Evolutionary conservation across 92 coral and sea anemone species (phyloP).

Genomic region (Heteractis magnifica): DNA sequence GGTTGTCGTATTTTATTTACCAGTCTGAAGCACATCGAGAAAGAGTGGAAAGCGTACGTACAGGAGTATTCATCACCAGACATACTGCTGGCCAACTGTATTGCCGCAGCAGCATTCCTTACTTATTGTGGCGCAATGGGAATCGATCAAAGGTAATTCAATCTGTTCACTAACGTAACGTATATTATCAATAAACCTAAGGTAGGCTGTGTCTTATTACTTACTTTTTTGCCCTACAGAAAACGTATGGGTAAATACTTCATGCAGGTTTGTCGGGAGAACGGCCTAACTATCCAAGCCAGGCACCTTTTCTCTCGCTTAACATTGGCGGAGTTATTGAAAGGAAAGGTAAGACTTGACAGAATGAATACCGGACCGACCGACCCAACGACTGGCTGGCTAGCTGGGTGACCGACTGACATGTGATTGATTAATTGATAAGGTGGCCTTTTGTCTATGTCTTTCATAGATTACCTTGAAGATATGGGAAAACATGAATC

Average conservation of each 20-base stretch:
- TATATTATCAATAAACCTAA: background rate
- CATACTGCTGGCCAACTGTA: constrained; percentile 89
- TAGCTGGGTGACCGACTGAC: too few relatives aligned
- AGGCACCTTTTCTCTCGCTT: constrained; percentile 82
- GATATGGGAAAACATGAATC: constrained; percentile 74
- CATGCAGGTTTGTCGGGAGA: constrained; percentile 78
- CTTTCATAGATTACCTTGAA: constrained; percentile 66
- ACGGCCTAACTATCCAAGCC: constrained; percentile 79
- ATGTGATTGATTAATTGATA: background rate
- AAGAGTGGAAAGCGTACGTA: constrained; percentile 78
- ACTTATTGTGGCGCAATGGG: constrained; percentile 98
- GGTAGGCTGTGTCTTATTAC: background rate
- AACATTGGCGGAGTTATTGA: constrained; percentile 87
- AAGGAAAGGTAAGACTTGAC: constrained; percentile 77
- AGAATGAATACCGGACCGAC: background rate
- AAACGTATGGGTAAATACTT: constrained; percentile 92
- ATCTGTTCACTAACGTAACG: background rate
- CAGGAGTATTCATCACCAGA: constrained; percentile 95
- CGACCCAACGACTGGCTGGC: too few relatives aligned
- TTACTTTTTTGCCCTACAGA: constrained; percentile 32
- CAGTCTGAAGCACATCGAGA: constrained; percentile 79
- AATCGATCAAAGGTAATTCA: constrained; percentile 79
- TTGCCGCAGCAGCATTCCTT: constrained; percentile 94
- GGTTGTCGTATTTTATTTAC: constrained; percentile 7
- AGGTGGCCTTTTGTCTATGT: background rate